Conservation (phyloP, 2,888 invertebrate species). For the Drepana falcataria region DNA sequence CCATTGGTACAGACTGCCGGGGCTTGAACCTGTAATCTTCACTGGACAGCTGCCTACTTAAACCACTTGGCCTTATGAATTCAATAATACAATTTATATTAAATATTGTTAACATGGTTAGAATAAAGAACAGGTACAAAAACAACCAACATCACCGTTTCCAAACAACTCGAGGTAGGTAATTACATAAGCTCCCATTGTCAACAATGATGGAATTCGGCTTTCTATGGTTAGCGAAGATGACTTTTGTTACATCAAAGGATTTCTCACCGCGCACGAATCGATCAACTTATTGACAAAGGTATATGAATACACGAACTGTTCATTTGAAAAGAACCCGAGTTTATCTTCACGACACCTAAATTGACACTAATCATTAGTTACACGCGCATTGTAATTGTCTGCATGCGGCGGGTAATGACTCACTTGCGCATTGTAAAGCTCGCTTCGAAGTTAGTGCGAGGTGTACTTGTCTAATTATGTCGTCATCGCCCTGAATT, state of each 20-base stretch:
- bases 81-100: no score
- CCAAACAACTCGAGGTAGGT: constrained; percentile 44
- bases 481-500: constrained; percentile 1
- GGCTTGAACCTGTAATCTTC: no score
- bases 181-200: constrained; percentile 57
- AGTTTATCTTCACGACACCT: constrained; percentile 29
- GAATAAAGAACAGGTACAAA: constrained; percentile 10
- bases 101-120: background rate
- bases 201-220: constrained; percentile 52
- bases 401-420: constrained; percentile 15
- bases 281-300: constrained; percentile 39
- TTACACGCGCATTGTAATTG: constrained; percentile 25
- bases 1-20: no score
- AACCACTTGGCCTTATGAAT: no score
- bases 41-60: no score
- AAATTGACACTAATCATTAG: constrained; percentile 54
- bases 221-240: constrained; percentile 49
- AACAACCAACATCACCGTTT: constrained; percentile 31
- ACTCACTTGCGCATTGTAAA: constrained; percentile 7
- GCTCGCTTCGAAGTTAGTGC: constrained; percentile 6
- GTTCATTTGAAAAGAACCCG: constrained; percentile 26
- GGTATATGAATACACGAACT: constrained; percentile 24
- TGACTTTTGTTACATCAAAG: constrained; percentile 38
- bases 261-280: constrained; percentile 33
- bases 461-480: background rate